Base-by-base conservation (phyloP, 1,140 invertebrate genomes). In the Brachionus plicatilis region DNA sequence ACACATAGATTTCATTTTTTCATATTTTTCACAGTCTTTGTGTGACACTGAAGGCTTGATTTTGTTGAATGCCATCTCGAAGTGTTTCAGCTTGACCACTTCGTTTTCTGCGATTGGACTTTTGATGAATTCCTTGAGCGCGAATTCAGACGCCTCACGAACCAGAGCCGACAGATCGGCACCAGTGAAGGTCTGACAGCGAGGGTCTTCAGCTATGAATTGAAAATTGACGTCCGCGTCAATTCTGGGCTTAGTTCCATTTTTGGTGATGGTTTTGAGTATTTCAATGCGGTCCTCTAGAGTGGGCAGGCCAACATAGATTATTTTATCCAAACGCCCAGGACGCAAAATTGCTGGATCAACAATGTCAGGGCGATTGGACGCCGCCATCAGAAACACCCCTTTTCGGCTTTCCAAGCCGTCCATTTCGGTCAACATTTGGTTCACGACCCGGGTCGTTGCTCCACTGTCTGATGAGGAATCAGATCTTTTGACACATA, bases 351-450 rank as follows among this genome's bases (percentile, higher is more conserved):
- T 93, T 1, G 97, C 97, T 3, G 96, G 94, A 91, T 99, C 97
- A 85, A 99, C 93, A 7, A 98, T 97, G 87, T 99, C 97, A 70
- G 96, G 95, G 86, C 96, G 91, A 91, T 99, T 99, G 37, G 95
- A 97, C 0, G 97, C 97, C 3, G 95, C 97, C 90, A 99, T 93
- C 4, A 99, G 91, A 89, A 95, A 99, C 3, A 99, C 97, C 68
- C 92, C 90, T 9, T 94, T 94, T 86, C 95, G 93, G 68, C 95
- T 91, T 88, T 96, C 94, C 14, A 99, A 92, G 6, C 97, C 97
- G 89, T 99, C 97, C 96, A 99, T 98, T 92, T 99, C 97, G 0
- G 97, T 98, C 24, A 99, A 89, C 87, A 99, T 91, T 89, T 99
- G 97, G 89, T 98, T 99, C 0, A 99, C 96, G 20, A 99, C 94